A percentile compares a stretch with the other conserved stretches of the same genome.
phyloP scores from a whole-genome alignment of 2,888 invertebrate genomes.

The Dicyrtomina minuta region DNA sequence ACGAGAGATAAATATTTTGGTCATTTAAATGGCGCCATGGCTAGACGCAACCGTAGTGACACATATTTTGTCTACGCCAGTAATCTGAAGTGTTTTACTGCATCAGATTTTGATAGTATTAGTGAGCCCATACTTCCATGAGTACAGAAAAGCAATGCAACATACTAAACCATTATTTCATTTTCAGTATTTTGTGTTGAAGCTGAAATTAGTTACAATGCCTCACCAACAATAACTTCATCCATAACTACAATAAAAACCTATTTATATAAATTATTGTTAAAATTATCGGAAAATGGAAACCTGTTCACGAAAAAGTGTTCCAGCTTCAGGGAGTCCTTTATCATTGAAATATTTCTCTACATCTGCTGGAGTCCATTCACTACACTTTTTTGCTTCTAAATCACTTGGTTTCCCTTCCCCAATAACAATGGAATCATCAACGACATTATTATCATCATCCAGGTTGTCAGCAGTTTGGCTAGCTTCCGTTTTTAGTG shows the following conservation, averaged over 20 bases:
- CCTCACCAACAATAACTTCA: no score
- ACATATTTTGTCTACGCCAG: not conserved
- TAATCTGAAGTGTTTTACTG: not conserved
- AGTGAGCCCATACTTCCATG: no score
- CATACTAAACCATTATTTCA: no score
- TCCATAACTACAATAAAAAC: no score
- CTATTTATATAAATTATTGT: no score
- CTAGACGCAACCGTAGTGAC: not conserved
- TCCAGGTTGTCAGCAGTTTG: constrained; percentile 1
- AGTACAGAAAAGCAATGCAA: no score
- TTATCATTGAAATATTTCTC: constrained; percentile 74
- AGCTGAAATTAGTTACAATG: no score
- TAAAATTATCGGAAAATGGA: constrained; percentile 24
- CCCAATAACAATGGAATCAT: constrained; percentile 51
- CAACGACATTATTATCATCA: not conserved
- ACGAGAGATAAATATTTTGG: no score
- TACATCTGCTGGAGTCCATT: constrained; percentile 82
- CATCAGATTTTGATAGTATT: no score
- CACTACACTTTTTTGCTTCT: constrained; percentile 64
- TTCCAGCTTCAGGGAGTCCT: constrained; percentile 75
- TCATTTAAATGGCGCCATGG: no score
- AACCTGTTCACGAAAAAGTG: constrained; percentile 79
- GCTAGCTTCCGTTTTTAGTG: not conserved
- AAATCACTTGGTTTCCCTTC: constrained; percentile 63
- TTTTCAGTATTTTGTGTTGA: no score